Evolutionary conservation across 2,888 invertebrate species (phyloP).

Genomic region (Bombylius discolor): DNA sequence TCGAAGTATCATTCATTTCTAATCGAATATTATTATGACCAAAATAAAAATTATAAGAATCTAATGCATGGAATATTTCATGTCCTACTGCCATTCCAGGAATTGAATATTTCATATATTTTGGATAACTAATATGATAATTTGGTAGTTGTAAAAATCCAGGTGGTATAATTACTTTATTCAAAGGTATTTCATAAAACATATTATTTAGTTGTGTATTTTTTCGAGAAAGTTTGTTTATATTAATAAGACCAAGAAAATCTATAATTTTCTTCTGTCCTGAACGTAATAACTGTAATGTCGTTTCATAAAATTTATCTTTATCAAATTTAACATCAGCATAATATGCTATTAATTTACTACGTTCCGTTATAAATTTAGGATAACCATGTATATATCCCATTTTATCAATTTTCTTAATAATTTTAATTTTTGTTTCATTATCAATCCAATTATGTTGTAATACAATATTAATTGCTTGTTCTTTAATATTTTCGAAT

Average conservation of each 20-base stretch:
- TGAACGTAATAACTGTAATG: constrained; percentile 62
- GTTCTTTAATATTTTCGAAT: constrained; percentile 70
- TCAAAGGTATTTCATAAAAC: constrained; percentile 78
- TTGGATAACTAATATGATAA: constrained; percentile 70
- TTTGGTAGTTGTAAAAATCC: constrained; percentile 85
- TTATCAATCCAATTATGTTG: constrained; percentile 84
- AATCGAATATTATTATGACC: too few relatives aligned
- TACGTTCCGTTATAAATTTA: constrained; percentile 68
- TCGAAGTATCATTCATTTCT: too few relatives aligned
- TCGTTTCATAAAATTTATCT: constrained; percentile 69
- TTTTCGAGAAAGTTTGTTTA: too few relatives aligned
- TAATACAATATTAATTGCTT: constrained; percentile 49
- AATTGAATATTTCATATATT: constrained; percentile 23
- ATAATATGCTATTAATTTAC: constrained; percentile 69
- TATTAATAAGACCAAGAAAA: constrained; percentile 26
- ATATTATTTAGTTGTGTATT: constrained; percentile 55
- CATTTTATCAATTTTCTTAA: constrained; percentile 78
- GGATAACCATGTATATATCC: constrained; percentile 90
- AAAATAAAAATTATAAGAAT: constrained; percentile 1
- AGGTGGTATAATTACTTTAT: constrained; percentile 86
- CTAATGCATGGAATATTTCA: constrained; percentile 18
- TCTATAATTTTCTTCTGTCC: constrained; percentile 42
- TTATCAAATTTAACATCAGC: constrained; percentile 49
- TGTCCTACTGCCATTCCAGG: constrained; percentile 18
- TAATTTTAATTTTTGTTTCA: constrained; percentile 67